These are phyloP conservation scores for Chaetura pelagica DNA, from an alignment of 2,113 vertebrate species.

Conservation along the genomic window DNA sequence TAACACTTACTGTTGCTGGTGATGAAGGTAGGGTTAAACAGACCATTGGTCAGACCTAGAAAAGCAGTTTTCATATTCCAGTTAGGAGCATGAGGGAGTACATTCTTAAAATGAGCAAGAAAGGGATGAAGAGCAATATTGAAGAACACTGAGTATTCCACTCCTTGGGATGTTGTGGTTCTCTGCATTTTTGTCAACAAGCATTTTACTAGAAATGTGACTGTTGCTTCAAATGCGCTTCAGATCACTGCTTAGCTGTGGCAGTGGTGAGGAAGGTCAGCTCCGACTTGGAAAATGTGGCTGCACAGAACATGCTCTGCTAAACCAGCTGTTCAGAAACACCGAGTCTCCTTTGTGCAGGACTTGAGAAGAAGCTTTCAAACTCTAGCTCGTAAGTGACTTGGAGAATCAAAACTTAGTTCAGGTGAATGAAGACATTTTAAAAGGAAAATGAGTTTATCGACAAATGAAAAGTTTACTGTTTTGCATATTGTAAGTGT, in stretches of 20 bases:
- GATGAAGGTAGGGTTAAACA: not conserved
- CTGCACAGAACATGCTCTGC: constrained; percentile 6
- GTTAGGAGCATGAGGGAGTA: not conserved
- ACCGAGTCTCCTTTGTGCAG: not conserved
- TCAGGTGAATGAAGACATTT: not conserved
- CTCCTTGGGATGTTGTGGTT: not conserved
- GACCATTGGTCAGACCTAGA: not conserved
- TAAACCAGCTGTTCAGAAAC: not conserved
- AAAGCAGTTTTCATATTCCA: not conserved
- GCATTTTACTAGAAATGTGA: not conserved
- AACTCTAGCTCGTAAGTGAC: constrained; percentile 17
- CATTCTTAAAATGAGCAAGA: not conserved
- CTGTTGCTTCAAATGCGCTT: not conserved
- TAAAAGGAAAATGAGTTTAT: not conserved
- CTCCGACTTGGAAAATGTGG: not conserved
- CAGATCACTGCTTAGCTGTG: not conserved
- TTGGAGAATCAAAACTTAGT: not conserved
- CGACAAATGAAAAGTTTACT: not conserved
- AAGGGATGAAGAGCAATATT: not conserved
- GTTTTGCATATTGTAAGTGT: not conserved
- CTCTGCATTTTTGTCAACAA: not conserved
- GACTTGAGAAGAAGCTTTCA: not conserved
- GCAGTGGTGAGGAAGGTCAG: not conserved
- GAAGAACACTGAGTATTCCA: not conserved
- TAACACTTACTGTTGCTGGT: not conserved